Evolutionary conservation across 2,888 invertebrate species (phyloP).

Genomic region (Ormyrus nitidulus): DNA sequence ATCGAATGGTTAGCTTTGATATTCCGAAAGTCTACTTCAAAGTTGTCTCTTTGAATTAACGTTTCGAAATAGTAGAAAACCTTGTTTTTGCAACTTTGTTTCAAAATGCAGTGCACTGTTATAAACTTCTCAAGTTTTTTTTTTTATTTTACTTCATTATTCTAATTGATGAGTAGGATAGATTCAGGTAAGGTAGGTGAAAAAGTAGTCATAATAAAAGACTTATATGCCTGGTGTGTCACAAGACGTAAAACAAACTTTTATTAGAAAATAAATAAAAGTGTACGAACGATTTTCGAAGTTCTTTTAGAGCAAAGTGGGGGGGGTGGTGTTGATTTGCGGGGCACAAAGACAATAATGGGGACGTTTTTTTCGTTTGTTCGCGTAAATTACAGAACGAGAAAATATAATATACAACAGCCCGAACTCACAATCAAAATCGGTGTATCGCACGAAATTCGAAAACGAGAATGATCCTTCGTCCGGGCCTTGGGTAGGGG

Average conservation of each 20-base stretch:
- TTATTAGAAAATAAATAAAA: slow-evolving; percentile 74
- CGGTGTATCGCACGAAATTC: slow-evolving; percentile 8
- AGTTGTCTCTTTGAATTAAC: too few relatives aligned
- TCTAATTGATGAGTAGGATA: too few relatives aligned
- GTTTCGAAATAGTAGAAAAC: too few relatives aligned
- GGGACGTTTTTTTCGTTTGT: background rate
- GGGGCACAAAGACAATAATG: background rate
- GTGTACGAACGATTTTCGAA: slow-evolving; percentile 55
- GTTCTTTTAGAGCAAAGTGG: slow-evolving; percentile 36
- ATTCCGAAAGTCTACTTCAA: too few relatives aligned
- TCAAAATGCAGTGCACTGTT: too few relatives aligned
- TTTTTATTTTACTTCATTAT: too few relatives aligned
- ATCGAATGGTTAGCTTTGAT: too few relatives aligned
- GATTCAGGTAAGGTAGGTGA: background rate
- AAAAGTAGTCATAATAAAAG: slow-evolving; percentile 22
- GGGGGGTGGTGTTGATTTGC: slow-evolving; percentile 37
- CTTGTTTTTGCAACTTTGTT: too few relatives aligned
- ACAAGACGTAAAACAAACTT: slow-evolving; percentile 70
- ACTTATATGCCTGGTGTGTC: slow-evolving; percentile 63
- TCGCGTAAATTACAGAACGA: slow-evolving; percentile 19
- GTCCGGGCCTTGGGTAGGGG: background rate
- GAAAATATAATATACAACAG: slow-evolving; percentile 25
- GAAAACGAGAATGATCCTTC: background rate
- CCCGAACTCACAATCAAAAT: slow-evolving; percentile 7
- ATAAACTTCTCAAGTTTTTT: too few relatives aligned